Evolutionary conservation across 1,140 invertebrate species (phyloP).

Genomic region (Drosophila bifasciata): DNA sequence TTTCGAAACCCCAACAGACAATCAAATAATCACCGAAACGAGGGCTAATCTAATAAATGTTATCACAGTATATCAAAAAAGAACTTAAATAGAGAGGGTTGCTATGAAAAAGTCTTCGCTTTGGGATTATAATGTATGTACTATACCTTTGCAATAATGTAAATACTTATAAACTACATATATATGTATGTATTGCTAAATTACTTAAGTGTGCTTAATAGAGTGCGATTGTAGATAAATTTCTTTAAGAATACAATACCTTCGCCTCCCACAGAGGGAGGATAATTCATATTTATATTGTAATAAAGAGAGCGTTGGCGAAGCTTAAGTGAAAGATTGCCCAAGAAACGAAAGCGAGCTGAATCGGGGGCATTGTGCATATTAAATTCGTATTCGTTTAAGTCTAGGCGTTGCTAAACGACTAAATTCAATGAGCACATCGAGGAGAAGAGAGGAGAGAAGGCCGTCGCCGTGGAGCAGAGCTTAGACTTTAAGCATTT

Average conservation of each 20-base stretch:
- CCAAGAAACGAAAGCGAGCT: conserved; percentile 35
- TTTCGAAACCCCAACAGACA: not conserved
- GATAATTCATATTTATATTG: conserved; percentile 53
- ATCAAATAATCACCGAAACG: not conserved
- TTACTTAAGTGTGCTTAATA: conserved; percentile 14
- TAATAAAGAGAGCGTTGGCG: conserved; percentile 51
- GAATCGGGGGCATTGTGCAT: conserved; percentile 59
- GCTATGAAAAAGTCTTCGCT: not conserved
- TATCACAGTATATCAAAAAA: conserved; percentile 12
- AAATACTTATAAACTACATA: no score
- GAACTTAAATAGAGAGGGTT: not conserved
- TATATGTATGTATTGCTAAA: not conserved
- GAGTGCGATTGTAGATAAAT: conserved; percentile 8
- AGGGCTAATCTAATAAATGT: conserved; percentile 32
- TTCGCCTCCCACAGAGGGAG: not conserved
- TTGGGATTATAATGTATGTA: not conserved
- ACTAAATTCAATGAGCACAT: conserved; percentile 34
- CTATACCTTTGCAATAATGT: conserved; percentile 5
- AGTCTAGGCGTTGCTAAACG: conserved; percentile 32
- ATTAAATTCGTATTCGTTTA: conserved; percentile 23
- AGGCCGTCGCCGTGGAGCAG: no score
- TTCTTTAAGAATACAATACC: conserved; percentile 12
- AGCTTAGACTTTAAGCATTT: not conserved
- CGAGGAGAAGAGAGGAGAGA: not conserved
- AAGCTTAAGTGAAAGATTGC: conserved; percentile 76